Evolutionary conservation across 2,888 invertebrate genomes (phyloP), one percentile per base, ranked within the genome.

Genomic region (Hylaea fasciaria): DNA sequence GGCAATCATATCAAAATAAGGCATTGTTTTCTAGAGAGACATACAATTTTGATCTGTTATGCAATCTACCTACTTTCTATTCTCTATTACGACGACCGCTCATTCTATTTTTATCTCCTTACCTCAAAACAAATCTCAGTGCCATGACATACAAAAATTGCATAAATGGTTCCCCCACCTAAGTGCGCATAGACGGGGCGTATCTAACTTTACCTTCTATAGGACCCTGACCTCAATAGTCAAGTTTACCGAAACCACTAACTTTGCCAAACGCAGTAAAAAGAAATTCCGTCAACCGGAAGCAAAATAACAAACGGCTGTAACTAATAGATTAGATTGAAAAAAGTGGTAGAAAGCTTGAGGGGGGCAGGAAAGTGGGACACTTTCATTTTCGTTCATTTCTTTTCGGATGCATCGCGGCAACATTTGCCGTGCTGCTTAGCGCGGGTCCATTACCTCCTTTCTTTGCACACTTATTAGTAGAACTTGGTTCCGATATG

Each of bases 311-410:
- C 74, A 78, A 79, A 77, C 77, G 78, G 80, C 80, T 83, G 81
- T 82, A 83, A 78, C 82, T 84, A 89, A 86, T 85, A 88, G 86
- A 86, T 85, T 83, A 84, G 80, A 82, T 82, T 81, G 75, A 82
- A 87, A 86, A 87, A 87, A 86, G 79, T 78, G 79, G 86, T 88
- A 87, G 90, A 91, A 90, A 91, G 88, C 82, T 82, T 71, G 80
- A 76, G 81, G 77, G n/a, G 81, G 73, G 71, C 79, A 78, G 69
- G 77, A 74, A 91, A 83, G 86, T 91, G 71, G 91, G 91, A 78
- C 90, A 92, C 91, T 92, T 91, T 91, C 92, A 87, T 90, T 92
- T 89, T 92, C 92, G 87, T 91, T 91, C 85, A 87, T 90, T 91
- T 91, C 89, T 91, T 91, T 91, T 91, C 85, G 85, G 89, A 89